A percentile compares a stretch with the other conserved stretches of the same genome.
Evolutionary conservation across 1,140 invertebrate genomes (phyloP).

Genomic region (Cephus cinctus): DNA sequence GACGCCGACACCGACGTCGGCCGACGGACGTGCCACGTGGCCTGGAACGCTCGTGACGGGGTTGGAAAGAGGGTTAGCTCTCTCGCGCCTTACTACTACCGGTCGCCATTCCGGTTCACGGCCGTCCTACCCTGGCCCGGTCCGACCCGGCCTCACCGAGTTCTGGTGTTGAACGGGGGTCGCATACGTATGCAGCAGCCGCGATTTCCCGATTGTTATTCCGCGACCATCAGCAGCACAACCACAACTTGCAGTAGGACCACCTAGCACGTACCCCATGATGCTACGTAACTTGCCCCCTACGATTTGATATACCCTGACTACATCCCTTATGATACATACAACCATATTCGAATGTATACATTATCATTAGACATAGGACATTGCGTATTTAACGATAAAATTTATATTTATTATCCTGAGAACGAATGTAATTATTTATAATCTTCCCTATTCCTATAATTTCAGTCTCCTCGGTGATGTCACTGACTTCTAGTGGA

Average conservation of each 20-base stretch:
- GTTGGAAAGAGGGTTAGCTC: neutral
- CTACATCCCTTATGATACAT: no score
- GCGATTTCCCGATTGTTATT: constrained; percentile 36
- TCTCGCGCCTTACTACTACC: no score
- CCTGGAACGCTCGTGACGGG: constrained; percentile 4
- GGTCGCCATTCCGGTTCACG: constrained; percentile 15
- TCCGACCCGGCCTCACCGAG: constrained; percentile 9
- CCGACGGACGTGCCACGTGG: constrained; percentile 19
- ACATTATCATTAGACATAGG: no score
- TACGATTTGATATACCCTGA: no score
- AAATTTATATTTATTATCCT: constrained; percentile 4
- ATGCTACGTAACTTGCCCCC: no score
- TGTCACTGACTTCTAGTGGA: constrained; percentile 73
- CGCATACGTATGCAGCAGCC: constrained; percentile 20
- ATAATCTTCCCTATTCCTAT: constrained; percentile 29
- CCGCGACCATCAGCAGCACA: constrained; percentile 20
- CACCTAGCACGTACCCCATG: constrained; percentile 20
- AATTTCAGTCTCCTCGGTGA: constrained; percentile 78
- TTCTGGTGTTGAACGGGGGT: constrained; percentile 7
- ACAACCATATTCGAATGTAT: no score
- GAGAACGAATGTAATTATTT: constrained; percentile 5
- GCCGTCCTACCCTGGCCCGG: constrained; percentile 10
- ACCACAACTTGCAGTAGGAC: no score
- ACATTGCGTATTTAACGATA: no score
- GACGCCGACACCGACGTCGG: constrained; percentile 2